Evolutionary conservation across 2,888 invertebrate genomes (phyloP), one percentile per base, ranked within the genome.

Genomic region (Endotricha flammealis): DNA sequence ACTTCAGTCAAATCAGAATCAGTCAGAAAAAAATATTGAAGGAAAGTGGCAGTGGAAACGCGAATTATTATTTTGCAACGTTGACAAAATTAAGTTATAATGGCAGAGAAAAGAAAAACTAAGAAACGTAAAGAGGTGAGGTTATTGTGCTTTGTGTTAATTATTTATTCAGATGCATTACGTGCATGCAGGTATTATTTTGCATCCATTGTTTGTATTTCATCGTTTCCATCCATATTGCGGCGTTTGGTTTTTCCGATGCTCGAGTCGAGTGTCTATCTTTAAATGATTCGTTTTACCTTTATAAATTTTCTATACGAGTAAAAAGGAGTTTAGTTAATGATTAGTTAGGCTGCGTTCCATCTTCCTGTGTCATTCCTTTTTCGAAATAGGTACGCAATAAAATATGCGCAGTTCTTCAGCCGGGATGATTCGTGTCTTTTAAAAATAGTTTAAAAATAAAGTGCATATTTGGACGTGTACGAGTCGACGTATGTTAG

Each of bases 61-160:
- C 7, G 24, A 36, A 37, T 34, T 36, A 36, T 23, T 27, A 30
- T 24, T 35, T 20, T 48, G 61, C 64, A 64, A 71, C 74, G 72
- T 76, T 67, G 68, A 67, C 72, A 71, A 76, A 63, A 59, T 64
- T 68, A 50, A 50, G 51, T 61, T 56, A 71, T 48, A 60, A 86
- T 86, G 86, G 80, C 86, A 66, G 86, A 86, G 51, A 86, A 86
- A 62, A 73, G 86, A 42, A 86, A 86, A 74, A 75, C 74, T 44
- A 83, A 80, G 65, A 86, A 83, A 57, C 86, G 86, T 39, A 86
- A 83, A 69, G 86, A 86, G 68, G 86, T 83, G 64, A 59, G 75
- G n/a, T n/a, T 57, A 35, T 27, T 17, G 12, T 24, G 22, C 24
- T 24, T 7, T 12, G 7, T 4, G 9, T 4, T 14, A 14, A 14